Conservation (phyloP, 2,113 vertebrate species). For the Pelvicachromis taeniatus region DNA sequence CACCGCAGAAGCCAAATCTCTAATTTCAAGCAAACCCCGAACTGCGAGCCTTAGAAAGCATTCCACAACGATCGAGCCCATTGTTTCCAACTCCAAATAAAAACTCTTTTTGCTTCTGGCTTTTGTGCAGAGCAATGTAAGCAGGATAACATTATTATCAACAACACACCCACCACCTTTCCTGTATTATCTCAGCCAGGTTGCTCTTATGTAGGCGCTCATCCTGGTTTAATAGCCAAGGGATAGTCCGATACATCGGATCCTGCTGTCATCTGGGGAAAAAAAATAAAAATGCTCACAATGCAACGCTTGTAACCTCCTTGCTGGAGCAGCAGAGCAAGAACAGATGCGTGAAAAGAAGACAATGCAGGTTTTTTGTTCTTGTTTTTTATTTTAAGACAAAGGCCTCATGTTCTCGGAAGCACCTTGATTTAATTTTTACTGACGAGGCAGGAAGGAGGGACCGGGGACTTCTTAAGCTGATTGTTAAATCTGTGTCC, state of each 20-base stretch:
- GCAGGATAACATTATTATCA: conserved; percentile 57
- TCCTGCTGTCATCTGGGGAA: not conserved
- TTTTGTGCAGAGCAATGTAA: conserved; percentile 47
- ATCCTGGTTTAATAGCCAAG: conserved; percentile 14
- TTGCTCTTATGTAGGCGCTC: conserved; percentile 27
- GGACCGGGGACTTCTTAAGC: conserved; percentile 57
- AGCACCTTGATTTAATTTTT: conserved; percentile 87
- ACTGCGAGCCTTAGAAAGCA: conserved; percentile 31
- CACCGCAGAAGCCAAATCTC: conserved; percentile 47
- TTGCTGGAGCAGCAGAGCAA: conserved; percentile 32
- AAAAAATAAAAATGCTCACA: conserved; percentile 2
- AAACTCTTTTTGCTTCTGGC: conserved; percentile 38
- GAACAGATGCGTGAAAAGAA: conserved; percentile 40
- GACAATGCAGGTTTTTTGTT: conserved; percentile 39
- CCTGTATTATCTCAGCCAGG: conserved; percentile 39
- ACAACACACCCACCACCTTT: conserved; percentile 48
- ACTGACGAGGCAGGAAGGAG: conserved; percentile 74
- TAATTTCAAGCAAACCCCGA: conserved; percentile 42
- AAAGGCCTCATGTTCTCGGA: conserved; percentile 82
- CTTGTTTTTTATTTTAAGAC: not conserved
- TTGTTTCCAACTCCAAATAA: conserved; percentile 55
- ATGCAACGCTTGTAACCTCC: conserved; percentile 38
- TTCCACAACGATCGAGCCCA: conserved; percentile 48
- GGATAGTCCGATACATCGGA: conserved; percentile 23
- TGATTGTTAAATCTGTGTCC: conserved; percentile 69